phyloP scores from a whole-genome alignment of 2,113 vertebrate species.

The Pterocles orientalis region DNA sequence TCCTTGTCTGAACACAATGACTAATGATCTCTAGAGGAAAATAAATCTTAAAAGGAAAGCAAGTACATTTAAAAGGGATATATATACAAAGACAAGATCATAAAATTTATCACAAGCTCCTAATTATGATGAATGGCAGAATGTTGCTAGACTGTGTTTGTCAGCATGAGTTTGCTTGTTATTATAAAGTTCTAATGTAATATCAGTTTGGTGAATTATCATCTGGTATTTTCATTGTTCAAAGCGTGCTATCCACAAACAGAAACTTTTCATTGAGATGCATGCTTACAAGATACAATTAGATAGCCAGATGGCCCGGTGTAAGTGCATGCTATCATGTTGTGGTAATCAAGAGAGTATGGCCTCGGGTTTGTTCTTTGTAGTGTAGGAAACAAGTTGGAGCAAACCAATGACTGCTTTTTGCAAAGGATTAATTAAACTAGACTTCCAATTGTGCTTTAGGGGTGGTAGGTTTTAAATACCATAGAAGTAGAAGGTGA shows the following conservation, averaged over 20 bases:
- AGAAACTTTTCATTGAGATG: neutral
- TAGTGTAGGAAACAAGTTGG: neutral
- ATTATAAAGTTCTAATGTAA: neutral
- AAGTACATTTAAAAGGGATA: neutral
- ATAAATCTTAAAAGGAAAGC: neutral
- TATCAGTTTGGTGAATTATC: neutral
- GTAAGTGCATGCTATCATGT: neutral
- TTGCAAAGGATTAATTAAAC: neutral
- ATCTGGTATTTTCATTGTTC: neutral
- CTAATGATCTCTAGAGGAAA: neutral
- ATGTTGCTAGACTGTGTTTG: neutral
- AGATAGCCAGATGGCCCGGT: neutral
- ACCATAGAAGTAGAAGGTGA: neutral
- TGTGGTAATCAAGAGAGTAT: neutral
- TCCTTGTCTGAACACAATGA: neutral
- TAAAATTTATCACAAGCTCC: neutral
- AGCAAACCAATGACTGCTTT: neutral
- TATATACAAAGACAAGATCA: neutral
- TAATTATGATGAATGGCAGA: slow-evolving; percentile 13
- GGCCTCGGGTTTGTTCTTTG: neutral
- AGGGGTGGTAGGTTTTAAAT: neutral
- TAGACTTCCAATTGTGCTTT: neutral
- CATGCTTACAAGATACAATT: neutral
- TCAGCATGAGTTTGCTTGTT: slow-evolving; percentile 22
- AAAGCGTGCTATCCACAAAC: neutral